phyloP scores from a whole-genome alignment of 2,888 invertebrate species.

The Drosophila eohydei region DNA sequence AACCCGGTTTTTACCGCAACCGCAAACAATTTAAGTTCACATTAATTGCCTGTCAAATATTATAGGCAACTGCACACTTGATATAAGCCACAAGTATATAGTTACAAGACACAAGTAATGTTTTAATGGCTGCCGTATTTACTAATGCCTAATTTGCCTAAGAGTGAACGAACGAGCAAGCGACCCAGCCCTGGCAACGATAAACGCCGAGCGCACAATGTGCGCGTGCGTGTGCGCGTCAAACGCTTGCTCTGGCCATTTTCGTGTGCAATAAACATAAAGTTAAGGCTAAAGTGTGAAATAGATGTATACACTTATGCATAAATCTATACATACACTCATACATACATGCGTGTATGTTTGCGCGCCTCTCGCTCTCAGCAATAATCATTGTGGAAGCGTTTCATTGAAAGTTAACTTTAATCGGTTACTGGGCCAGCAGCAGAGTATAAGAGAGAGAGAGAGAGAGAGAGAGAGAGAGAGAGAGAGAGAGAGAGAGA shows the following conservation, averaged over 20 bases:
- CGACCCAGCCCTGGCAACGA: constrained; percentile 26
- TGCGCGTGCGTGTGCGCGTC: constrained; percentile 57
- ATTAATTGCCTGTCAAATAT: constrained; percentile 13
- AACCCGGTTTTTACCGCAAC: background rate
- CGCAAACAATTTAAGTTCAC: constrained; percentile 4
- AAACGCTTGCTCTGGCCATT: constrained; percentile 55
- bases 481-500: background rate
- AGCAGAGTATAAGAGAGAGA: background rate
- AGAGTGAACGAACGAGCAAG: background rate
- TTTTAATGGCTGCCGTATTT: constrained; percentile 5
- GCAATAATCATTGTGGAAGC: constrained; percentile 23
- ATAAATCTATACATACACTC: background rate
- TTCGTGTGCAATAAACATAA: constrained; percentile 46
- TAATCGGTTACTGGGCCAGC: constrained; percentile 61
- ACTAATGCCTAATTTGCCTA: background rate
- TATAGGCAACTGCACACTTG: background rate
- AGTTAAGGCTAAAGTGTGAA: constrained; percentile 34
- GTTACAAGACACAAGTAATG: background rate
- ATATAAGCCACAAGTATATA: background rate
- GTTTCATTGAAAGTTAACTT: constrained; percentile 39
- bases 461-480: background rate
- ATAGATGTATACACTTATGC: background rate
- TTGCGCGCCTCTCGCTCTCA: background rate
- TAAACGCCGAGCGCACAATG: constrained; percentile 31
- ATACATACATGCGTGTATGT: background rate